A percentile compares a stretch with the other conserved stretches of the same genome.
Conservation (phyloP, 2,888 invertebrate species). For the Neocrepidodera transversa region DNA sequence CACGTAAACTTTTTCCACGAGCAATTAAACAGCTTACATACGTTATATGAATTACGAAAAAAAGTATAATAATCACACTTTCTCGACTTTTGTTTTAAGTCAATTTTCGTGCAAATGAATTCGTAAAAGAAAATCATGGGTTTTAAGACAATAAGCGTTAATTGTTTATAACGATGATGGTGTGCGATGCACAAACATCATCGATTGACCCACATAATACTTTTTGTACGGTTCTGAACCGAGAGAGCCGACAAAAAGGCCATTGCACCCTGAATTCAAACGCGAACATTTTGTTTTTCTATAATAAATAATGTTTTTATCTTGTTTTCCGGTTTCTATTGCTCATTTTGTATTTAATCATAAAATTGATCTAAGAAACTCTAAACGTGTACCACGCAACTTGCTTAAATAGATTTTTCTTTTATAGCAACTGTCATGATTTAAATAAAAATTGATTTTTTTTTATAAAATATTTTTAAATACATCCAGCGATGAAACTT, state of each 20-base stretch:
- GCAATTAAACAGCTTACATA: too few relatives aligned
- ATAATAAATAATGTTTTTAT: neutral
- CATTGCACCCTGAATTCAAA: slow-evolving; percentile 27
- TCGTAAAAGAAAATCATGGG: slow-evolving; percentile 7
- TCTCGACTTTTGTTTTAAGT: slow-evolving; percentile 2
- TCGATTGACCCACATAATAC: slow-evolving; percentile 35
- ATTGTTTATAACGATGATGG: slow-evolving; percentile 8
- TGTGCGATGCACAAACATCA: slow-evolving; percentile 23
- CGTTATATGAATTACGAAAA: too few relatives aligned
- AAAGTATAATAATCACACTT: neutral
- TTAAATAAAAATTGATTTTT: too few relatives aligned
- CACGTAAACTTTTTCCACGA: too few relatives aligned
- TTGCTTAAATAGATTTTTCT: too few relatives aligned
- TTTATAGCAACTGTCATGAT: too few relatives aligned
- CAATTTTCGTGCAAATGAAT: neutral
- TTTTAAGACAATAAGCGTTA: slow-evolving; percentile 6
- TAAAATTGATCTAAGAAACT: too few relatives aligned
- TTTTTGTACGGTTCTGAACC: slow-evolving; percentile 17
- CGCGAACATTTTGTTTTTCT: neutral
- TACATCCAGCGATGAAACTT: too few relatives aligned
- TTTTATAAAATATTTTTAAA: too few relatives aligned
- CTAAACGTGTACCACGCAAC: too few relatives aligned
- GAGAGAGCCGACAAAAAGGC: slow-evolving; percentile 24
- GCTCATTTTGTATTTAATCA: too few relatives aligned
- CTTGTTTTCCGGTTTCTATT: neutral